Evolutionary conservation across 2,888 invertebrate species (phyloP), one percentile per base, ranked within the genome.

Genomic region (Chromoteleia sp.): DNA sequence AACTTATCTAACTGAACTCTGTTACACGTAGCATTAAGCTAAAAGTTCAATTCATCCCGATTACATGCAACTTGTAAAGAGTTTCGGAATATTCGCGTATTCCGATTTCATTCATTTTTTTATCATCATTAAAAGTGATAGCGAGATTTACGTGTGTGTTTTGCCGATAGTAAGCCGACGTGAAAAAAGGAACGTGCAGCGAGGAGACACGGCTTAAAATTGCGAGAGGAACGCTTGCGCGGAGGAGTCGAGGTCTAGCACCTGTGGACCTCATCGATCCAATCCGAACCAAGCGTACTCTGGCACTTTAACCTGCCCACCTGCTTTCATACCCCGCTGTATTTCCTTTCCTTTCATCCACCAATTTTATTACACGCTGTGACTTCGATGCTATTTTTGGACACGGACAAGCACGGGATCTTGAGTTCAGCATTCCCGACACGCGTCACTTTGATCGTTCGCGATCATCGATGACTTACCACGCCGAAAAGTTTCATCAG

Each of bases 241-340:
- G 87, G 84, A 85, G 85, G 83, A 85, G 84, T 84, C 84, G 81
- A 83, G 84, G 84, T 85, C 87, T 85, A 86, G 91, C 90, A 91
- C 90, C 91, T 91, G 91, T 91, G 90, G 91, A 91, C 91, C 89
- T 87, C 90, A 91, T 91, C 90, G 91, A 91, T 91, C 91, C 87
- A 68, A 81, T 83, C 58, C 79, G 68, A 65, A 79, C 77, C 63
- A 74, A 71, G 65, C 81, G 50, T 68, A 81, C 70, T 74, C 63
- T 73, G 79, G 75, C 81, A 82, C 78, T 79, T 79, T 76, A 71
- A 81, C 83, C 78, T 82, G 71, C 50, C 48, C 73, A 77, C 67
- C 74, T 84, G 82, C 61, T 67, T 65, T 77, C 59, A 45, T 48
- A 56, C 52, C 29, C 63, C 25, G 50, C 19, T 56, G 30, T 50